A percentile compares a stretch with the other conserved stretches of the same genome.
Evolutionary conservation across 2,888 invertebrate genomes (phyloP).

Genomic region (Limnephilus rhombicus): DNA sequence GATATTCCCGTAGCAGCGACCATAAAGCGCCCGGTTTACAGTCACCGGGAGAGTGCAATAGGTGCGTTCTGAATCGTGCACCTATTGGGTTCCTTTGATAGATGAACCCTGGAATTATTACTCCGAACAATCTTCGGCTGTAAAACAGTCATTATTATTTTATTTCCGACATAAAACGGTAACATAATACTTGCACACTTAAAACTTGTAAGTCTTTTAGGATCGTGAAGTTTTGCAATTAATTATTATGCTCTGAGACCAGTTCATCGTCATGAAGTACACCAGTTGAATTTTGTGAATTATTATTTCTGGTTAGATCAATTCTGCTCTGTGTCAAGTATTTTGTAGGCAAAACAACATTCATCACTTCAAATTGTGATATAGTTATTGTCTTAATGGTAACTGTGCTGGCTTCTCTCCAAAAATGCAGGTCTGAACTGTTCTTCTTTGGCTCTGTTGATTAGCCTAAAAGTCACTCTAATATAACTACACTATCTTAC

Average conservation of each 20-base stretch:
- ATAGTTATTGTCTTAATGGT: no score
- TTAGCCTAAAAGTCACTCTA: background rate
- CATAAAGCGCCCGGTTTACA: background rate
- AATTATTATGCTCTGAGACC: background rate
- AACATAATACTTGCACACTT: background rate
- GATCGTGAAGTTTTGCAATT: background rate
- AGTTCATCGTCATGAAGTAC: background rate
- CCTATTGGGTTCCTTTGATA: background rate
- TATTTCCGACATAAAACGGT: conserved; percentile 41
- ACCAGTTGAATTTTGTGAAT: no score
- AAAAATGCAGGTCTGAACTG: background rate
- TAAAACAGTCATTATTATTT: conserved; percentile 48
- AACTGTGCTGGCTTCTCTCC: background rate
- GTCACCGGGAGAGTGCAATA: background rate
- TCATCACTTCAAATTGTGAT: no score
- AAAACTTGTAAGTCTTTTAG: background rate
- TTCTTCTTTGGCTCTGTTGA: background rate
- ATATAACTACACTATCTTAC: background rate
- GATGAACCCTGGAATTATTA: background rate
- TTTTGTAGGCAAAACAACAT: no score
- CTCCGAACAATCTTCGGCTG: conserved; percentile 34
- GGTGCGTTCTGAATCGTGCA: background rate
- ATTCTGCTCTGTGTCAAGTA: no score
- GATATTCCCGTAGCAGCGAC: background rate
- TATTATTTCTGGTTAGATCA: no score